Percentiles rank a stretch among this genome's conserved stretches.
phyloP scores from a whole-genome alignment of 2,797 vertebrate species.

The Spea hammondii region DNA sequence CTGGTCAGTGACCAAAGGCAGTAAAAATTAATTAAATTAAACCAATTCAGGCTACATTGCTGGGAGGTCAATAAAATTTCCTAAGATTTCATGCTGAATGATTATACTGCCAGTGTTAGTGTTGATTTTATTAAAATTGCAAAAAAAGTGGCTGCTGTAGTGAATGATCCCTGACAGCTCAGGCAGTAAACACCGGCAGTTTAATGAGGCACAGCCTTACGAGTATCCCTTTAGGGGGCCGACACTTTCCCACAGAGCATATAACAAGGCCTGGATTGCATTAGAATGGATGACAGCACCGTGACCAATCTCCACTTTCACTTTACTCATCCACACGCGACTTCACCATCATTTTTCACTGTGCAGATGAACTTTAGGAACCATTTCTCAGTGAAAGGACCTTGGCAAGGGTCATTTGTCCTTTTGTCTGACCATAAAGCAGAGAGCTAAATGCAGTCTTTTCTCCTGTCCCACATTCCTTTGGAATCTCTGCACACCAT shows the following conservation, averaged over 20 bases:
- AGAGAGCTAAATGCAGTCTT: conserved; percentile 74
- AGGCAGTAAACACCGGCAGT: conserved; percentile 77
- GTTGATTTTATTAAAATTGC: not conserved
- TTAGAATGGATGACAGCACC: conserved; percentile 84
- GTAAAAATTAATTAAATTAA: no score
- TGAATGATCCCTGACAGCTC: conserved; percentile 76
- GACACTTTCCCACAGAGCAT: conserved; percentile 97
- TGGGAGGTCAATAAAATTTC: no score
- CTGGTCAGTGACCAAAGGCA: no score
- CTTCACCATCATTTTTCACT: conserved; percentile 94
- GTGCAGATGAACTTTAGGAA: conserved; percentile 87
- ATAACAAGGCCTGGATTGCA: conserved; percentile 67
- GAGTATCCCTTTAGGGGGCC: conserved; percentile 81
- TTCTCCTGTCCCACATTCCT: conserved; percentile 86
- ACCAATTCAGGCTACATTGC: no score
- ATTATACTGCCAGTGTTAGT: not conserved
- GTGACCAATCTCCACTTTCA: conserved; percentile 93
- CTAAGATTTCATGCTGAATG: no score
- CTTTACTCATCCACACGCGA: conserved; percentile 94
- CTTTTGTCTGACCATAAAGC: conserved; percentile 88
- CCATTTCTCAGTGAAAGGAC: conserved; percentile 71
- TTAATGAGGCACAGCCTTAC: conserved; percentile 77
- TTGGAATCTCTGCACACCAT: conserved; percentile 77
- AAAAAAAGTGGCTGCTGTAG: conserved; percentile 58
- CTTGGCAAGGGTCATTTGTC: conserved; percentile 73